Evolutionary conservation across 2,113 vertebrate genomes (phyloP).

Genomic region (Catharus fuscescens): DNA sequence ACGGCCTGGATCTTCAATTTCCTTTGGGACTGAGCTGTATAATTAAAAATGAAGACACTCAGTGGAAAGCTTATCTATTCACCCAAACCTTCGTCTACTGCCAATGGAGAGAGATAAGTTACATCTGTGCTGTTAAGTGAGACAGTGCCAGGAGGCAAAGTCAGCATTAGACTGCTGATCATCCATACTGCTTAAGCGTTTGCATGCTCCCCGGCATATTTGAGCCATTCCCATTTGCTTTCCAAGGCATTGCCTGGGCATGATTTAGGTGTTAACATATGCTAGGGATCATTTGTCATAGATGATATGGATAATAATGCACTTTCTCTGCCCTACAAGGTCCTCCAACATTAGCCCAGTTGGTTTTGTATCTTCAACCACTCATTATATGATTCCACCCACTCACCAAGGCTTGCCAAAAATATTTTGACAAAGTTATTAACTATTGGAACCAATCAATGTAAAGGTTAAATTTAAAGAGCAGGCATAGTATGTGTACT

Average conservation of each 20-base stretch:
- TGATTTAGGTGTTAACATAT: not conserved
- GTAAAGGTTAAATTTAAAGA: not conserved
- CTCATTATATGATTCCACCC: not conserved
- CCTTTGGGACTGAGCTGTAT: not conserved
- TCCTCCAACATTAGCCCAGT: not conserved
- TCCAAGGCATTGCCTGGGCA: not conserved
- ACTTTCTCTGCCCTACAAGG: not conserved
- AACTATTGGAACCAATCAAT: not conserved
- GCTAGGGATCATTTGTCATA: not conserved
- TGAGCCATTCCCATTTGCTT: not conserved
- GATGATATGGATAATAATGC: not conserved
- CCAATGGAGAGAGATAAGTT: not conserved
- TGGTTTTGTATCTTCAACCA: not conserved
- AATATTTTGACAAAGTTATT: not conserved
- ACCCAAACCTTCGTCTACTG: not conserved
- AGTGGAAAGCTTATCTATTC: not conserved
- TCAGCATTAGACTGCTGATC: not conserved
- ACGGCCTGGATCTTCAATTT: not conserved
- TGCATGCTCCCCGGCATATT: not conserved
- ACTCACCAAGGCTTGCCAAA: not conserved
- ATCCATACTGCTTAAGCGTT: not conserved
- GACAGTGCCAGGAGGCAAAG: not conserved
- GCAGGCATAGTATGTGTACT: accelerated
- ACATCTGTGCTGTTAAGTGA: not conserved
- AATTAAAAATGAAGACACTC: not conserved